Evolutionary conservation across 2,113 vertebrate species (phyloP), one percentile per base, ranked within the genome.

Genomic region (Scophthalmus maximus): DNA sequence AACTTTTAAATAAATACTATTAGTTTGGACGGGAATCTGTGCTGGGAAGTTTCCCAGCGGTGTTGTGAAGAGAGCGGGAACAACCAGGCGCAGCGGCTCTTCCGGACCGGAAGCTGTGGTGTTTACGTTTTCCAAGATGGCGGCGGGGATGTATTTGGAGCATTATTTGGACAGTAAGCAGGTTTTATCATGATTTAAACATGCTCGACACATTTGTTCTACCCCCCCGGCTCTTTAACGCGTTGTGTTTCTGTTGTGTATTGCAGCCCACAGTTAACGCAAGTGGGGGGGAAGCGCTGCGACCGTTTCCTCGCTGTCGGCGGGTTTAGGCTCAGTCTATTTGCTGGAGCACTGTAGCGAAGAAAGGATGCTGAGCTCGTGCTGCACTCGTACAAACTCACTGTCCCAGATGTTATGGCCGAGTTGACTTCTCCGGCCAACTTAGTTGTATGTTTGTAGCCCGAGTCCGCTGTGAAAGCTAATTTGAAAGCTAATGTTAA

Each of bases 131-230:
- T 90, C 84, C 85, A 93, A 90, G 87, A 94, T 94, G 94, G 93
- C 93, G 89, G 93, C 92, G 63, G 94, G 93, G 82, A 94, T 94
- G 90, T 94, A 94, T 78, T 88, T 94, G 88, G 94, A 94, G 73
- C 93, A 94, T 85, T 94, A 94, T 87, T 87, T 94, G 79, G 94
- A 94, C 82, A 94, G 94, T 94, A 90, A 89, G 94, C 77, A 42
- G 23, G 56, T 52, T 64, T 53, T 62, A 36, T 47, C 27, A 4
- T 3, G 5, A 4, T 34, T 46, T 72, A 1, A 17, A 36, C 1
- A 6, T 10, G 3, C 9, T 1, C 8, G 23, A 27, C 22, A 20
- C 2, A 25, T 30, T 26, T 11, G 5, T 40, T 1, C 0, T 1
- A 14, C 1, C 0, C 0, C 0, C 1, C 6, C 9, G 2, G 1